Percentiles rank a stretch among this genome's conserved stretches.
phyloP scores from a whole-genome alignment of 23 tunicate genomes.

The Trididemnum nubilum region DNA sequence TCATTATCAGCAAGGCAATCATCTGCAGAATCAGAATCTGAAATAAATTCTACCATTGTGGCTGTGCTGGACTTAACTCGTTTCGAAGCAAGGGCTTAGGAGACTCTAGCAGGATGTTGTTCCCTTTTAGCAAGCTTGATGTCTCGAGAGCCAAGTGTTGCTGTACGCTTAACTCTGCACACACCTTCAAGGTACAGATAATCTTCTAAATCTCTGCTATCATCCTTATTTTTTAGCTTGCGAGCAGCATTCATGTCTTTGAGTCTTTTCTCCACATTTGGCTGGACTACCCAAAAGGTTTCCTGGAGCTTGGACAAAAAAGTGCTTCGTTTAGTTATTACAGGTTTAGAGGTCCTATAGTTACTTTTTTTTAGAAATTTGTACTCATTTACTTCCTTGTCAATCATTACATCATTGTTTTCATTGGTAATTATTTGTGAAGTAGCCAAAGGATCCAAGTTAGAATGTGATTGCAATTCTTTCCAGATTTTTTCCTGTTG shows the following conservation, averaged over 20 bases:
- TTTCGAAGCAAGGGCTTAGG: not conserved
- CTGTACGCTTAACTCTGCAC: not conserved
- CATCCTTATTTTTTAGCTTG: not conserved
- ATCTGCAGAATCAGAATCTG: not conserved
- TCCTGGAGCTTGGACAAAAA: not conserved
- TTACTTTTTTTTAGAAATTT: not conserved
- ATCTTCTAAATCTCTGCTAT: not conserved
- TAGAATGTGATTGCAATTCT: not conserved
- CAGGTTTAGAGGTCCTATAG: not conserved
- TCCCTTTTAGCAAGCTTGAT: not conserved
- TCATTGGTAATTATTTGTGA: not conserved
- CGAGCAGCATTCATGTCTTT: not conserved
- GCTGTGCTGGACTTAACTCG: not conserved
- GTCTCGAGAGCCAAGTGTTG: constrained; percentile 19
- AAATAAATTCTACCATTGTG: not conserved
- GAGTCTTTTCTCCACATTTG: constrained; percentile 5
- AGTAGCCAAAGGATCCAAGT: not conserved
- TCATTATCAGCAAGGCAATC: not conserved
- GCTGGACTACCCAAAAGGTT: constrained; percentile 14
- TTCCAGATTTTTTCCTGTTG: not conserved
- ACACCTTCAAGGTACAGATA: constrained; percentile 17
- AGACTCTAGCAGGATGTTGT: not conserved
- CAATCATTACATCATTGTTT: not conserved
- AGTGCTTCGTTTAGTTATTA: not conserved
- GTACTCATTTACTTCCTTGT: not conserved